These are phyloP conservation scores for Lepidochitona cinerea DNA, from an alignment of 2,888 invertebrate genomes.

Conservation along the genomic window DNA sequence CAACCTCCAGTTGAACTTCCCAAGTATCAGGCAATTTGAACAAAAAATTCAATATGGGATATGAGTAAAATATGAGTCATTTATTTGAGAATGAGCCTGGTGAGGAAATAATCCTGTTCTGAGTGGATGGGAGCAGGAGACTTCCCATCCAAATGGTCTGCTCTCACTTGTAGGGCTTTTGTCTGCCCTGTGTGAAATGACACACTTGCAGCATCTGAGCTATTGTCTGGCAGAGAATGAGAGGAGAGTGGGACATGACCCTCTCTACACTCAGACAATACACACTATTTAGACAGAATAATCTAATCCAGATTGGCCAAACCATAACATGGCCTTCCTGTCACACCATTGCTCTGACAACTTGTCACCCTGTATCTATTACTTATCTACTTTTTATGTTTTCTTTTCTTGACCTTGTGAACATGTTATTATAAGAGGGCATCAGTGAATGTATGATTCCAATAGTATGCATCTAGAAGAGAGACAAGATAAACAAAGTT, in stretches of 20 bases:
- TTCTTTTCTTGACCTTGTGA: too few species aligned
- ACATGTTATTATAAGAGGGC: too few species aligned
- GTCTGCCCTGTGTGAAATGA: background rate
- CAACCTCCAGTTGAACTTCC: background rate
- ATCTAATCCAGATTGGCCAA: background rate
- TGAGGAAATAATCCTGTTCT: background rate
- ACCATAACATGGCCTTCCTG: too few species aligned
- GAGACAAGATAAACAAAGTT: too few species aligned
- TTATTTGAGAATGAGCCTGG: background rate
- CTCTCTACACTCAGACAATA: background rate
- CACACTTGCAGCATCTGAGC: background rate
- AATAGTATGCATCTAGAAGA: too few species aligned
- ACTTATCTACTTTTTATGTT: too few species aligned
- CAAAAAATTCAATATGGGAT: constrained; percentile 1
- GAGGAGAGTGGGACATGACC: constrained; percentile 2
- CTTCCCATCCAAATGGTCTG: constrained; percentile 3
- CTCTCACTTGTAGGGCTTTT: background rate
- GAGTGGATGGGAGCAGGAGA: background rate
- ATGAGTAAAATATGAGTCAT: constrained; percentile 5
- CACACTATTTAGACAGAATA: background rate
- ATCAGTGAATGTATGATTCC: too few species aligned
- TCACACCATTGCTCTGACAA: too few species aligned
- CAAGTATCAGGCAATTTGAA: background rate
- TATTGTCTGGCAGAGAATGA: background rate
- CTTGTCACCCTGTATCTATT: too few species aligned